phyloP scores from a whole-genome alignment of 2,113 vertebrate genomes.

The Ramphastos sulfuratus region DNA sequence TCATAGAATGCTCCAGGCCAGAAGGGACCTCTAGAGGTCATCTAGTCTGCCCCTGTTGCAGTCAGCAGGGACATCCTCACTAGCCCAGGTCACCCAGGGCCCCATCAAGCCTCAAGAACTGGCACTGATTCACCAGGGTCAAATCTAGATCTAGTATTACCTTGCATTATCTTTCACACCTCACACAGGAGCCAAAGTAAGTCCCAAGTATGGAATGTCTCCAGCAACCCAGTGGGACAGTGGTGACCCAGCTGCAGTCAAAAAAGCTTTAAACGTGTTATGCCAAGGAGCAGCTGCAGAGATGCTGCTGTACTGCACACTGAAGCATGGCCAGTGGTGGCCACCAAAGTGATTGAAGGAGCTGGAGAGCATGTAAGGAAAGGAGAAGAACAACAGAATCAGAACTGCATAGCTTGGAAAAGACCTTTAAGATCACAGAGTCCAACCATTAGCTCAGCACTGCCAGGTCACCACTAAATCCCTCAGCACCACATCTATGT shows the following conservation, averaged over 20 bases:
- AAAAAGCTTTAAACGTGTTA: not conserved
- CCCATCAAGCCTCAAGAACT: no score
- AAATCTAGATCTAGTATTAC: not conserved
- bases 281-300: not conserved
- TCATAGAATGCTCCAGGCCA: no score
- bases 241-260: not conserved
- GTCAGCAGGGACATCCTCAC: no score
- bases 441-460: not conserved
- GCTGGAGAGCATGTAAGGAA: not conserved
- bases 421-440: not conserved
- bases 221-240: not conserved
- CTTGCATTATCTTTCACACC: not conserved
- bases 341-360: not conserved
- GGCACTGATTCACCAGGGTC: no score
- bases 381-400: not conserved
- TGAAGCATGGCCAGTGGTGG: not conserved
- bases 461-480: not conserved
- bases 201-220: not conserved
- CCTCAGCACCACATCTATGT: not conserved
- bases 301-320: not conserved
- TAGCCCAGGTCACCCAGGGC: no score
- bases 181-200: not conserved
- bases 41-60: no score
- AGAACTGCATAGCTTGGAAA: not conserved
- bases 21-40: no score